Conservation (phyloP, 2,113 vertebrate species). For the Narcine bancroftii region DNA sequence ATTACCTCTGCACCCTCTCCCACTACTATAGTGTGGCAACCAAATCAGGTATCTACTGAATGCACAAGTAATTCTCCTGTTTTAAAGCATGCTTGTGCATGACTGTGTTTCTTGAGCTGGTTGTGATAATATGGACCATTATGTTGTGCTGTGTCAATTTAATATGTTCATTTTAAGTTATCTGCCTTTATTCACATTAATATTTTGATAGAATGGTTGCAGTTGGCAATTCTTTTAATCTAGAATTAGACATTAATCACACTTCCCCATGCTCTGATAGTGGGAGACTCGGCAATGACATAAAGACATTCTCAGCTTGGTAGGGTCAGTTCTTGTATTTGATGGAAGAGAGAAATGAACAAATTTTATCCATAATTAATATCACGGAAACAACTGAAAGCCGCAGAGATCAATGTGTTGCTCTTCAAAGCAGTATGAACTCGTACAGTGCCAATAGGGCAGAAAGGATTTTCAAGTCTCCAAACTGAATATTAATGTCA, state of each 20-base stretch:
- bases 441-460: too few species aligned
- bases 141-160: not conserved
- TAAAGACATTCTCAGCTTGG: not conserved
- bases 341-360: not conserved
- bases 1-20: too few species aligned
- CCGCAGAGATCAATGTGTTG: not conserved
- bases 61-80: not conserved
- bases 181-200: not conserved
- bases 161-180: not conserved
- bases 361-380: not conserved
- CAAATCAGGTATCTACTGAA: not conserved
- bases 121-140: not conserved
- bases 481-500: not conserved
- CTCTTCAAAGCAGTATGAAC: not conserved
- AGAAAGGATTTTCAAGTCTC: not conserved
- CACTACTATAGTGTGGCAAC: too few species aligned
- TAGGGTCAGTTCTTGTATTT: not conserved
- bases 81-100: not conserved
- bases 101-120: not conserved
- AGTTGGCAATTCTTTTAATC: not conserved
- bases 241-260: not conserved
- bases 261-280: too few species aligned
- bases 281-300: not conserved
- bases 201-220: not conserved
- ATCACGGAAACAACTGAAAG: not conserved